These are phyloP conservation scores for Lycaena phlaeas DNA, from an alignment of 2,888 invertebrate species.

Conservation along the genomic window DNA sequence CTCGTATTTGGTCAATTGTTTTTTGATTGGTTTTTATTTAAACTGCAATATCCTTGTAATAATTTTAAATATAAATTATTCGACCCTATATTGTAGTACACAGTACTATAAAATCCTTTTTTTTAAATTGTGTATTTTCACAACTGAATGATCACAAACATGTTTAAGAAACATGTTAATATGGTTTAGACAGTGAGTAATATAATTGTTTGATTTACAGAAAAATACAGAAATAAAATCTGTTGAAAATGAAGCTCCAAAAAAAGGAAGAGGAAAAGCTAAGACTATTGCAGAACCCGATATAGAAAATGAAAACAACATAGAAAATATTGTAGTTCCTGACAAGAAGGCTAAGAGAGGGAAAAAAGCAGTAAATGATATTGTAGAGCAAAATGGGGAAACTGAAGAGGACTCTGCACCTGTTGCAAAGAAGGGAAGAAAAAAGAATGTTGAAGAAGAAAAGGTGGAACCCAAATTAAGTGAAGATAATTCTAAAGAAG, in stretches of 20 bases:
- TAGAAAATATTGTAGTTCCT: constrained; percentile 24
- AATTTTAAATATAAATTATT: no score
- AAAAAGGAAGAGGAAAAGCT: constrained; percentile 51
- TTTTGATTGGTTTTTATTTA: no score
- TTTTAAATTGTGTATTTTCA: no score
- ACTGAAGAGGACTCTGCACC: constrained; percentile 36
- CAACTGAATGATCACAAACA: no score
- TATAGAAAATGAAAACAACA: constrained; percentile 28
- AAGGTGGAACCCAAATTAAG: no score
- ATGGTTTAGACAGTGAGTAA: no score
- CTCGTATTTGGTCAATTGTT: no score
- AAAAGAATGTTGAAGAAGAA: constrained; percentile 39
- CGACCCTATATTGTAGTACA: no score
- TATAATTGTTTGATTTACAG: constrained; percentile 32
- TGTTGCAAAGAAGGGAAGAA: constrained; percentile 46
- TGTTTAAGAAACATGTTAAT: no score
- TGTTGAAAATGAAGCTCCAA: constrained; percentile 42
- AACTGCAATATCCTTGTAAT: no score
- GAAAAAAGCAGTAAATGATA: constrained; percentile 36
- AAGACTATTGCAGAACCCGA: constrained; percentile 36
- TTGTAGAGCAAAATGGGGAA: constrained; percentile 28
- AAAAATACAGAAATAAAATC: constrained; percentile 49
- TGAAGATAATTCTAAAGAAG: constrained; percentile 38
- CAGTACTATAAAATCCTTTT: no score
- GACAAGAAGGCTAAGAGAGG: constrained; percentile 36